These are phyloP conservation scores for Jordanella pulchra DNA, from an alignment of 2,797 vertebrate species.

Conservation along the genomic window DNA sequence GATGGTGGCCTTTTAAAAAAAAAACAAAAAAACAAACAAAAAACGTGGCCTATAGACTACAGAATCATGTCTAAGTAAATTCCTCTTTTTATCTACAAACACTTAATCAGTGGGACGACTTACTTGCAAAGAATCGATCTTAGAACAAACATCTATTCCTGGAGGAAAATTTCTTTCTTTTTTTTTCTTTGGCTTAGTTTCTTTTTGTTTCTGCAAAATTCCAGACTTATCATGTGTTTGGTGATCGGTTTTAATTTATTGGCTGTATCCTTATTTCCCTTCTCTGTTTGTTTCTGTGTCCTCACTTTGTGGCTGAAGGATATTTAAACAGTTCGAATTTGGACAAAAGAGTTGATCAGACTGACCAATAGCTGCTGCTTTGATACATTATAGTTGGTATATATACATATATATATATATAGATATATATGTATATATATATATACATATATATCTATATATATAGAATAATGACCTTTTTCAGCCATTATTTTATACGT, in stretches of 20 bases:
- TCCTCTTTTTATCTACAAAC: slow-evolving; percentile 72
- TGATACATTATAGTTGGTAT: slow-evolving; percentile 81
- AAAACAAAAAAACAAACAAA: too few species aligned
- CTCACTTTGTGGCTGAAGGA: slow-evolving; percentile 84
- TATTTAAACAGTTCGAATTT: slow-evolving; percentile 83
- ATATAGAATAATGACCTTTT: slow-evolving; percentile 76
- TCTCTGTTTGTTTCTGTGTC: slow-evolving; percentile 72
- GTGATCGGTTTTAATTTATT: slow-evolving; percentile 85
- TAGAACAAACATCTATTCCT: slow-evolving; percentile 78
- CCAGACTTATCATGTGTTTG: slow-evolving; percentile 77
- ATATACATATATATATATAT: slow-evolving; percentile 66
- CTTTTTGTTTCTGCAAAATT: slow-evolving; percentile 77
- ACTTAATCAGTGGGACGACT: slow-evolving; percentile 71
- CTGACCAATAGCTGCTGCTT: slow-evolving; percentile 98
- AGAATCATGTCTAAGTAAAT: slow-evolving; percentile 72
- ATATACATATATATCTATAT: slow-evolving; percentile 70
- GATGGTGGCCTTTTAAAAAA: slow-evolving; percentile 76
- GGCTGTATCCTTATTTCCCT: slow-evolving; percentile 55
- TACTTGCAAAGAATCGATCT: slow-evolving; percentile 67
- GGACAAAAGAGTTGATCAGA: slow-evolving; percentile 85
- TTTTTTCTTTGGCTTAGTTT: slow-evolving; percentile 17
- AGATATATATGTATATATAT: slow-evolving; percentile 76
- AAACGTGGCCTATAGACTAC: slow-evolving; percentile 79
- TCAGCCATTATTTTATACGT: slow-evolving; percentile 65
- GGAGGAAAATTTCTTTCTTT: slow-evolving; percentile 53